Percentiles rank a stretch among this genome's conserved stretches.
Evolutionary conservation across 2,113 vertebrate species (phyloP).

Genomic region (Amazona vittata): DNA sequence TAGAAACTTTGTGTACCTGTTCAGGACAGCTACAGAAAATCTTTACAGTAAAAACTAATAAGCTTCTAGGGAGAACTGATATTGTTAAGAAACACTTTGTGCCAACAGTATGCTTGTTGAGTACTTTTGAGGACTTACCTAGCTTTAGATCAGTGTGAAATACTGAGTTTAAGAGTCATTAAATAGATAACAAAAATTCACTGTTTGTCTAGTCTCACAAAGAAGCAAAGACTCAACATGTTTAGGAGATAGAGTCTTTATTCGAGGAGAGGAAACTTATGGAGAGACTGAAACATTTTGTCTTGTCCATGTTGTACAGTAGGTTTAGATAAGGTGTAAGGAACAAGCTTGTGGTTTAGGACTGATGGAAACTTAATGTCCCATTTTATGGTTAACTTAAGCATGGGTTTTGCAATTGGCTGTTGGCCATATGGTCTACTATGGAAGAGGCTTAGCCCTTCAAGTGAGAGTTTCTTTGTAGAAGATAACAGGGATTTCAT

Average conservation of each 20-base stretch:
- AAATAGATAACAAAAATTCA: not conserved
- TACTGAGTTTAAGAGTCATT: not conserved
- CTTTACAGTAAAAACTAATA: not conserved
- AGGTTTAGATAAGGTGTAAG: not conserved
- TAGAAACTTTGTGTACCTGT: not conserved
- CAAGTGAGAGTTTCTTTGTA: not conserved
- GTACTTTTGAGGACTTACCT: not conserved
- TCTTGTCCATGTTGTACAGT: not conserved
- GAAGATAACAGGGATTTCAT: not conserved
- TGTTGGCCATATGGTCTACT: not conserved
- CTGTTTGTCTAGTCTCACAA: not conserved
- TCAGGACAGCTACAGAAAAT: not conserved
- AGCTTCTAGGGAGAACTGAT: not conserved
- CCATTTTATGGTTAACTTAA: not conserved
- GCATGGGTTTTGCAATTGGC: rapidly evolving
- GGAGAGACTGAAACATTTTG: not conserved
- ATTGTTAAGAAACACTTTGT: not conserved
- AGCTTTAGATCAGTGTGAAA: not conserved
- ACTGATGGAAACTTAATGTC: not conserved
- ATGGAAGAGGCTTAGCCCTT: not conserved
- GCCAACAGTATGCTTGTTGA: not conserved
- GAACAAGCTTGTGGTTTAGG: not conserved
- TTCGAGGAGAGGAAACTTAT: not conserved
- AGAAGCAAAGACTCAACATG: not conserved
- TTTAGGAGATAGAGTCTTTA: not conserved